Conservation (phyloP, 1,140 invertebrate genomes). For the Zaprionus ghesquierei region DNA sequence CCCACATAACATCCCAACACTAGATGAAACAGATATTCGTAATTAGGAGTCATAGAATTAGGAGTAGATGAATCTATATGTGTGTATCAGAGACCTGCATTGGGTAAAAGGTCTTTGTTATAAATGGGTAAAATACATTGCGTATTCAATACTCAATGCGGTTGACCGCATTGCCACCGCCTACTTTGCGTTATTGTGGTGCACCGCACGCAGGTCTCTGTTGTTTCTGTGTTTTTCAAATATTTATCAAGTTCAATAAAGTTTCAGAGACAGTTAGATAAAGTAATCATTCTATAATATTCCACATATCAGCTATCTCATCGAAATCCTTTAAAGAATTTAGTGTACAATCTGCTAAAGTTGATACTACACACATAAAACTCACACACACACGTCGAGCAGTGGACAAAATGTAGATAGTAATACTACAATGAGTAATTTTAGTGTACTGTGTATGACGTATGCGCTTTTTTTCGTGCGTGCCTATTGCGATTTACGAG, state of each 20-base stretch:
- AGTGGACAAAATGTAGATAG: conserved; percentile 68
- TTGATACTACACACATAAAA: background rate
- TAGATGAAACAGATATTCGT: background rate
- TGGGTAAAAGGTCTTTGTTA: no score
- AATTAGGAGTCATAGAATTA: background rate
- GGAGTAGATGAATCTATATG: background rate
- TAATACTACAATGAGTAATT: conserved; percentile 37
- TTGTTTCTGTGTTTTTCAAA: background rate
- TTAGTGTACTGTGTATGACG: conserved; percentile 47
- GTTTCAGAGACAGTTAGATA: background rate
- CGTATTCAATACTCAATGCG: no score
- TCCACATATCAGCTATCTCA: conserved; percentile 7
- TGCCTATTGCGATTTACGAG: conserved; percentile 65
- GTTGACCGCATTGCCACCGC: no score
- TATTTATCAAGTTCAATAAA: background rate
- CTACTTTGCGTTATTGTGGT: no score
- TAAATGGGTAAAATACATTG: no score
- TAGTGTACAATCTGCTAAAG: conserved; percentile 5
- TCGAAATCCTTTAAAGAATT: background rate
- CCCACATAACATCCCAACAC: background rate
- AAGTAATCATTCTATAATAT: background rate
- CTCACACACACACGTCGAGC: conserved; percentile 15
- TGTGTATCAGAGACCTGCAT: no score
- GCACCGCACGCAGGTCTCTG: no score
- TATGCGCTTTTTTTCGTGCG: conserved; percentile 67